These are phyloP conservation scores for Rhogogaster chlorosoma DNA, from an alignment of 2,888 invertebrate species.

Conservation along the genomic window DNA sequence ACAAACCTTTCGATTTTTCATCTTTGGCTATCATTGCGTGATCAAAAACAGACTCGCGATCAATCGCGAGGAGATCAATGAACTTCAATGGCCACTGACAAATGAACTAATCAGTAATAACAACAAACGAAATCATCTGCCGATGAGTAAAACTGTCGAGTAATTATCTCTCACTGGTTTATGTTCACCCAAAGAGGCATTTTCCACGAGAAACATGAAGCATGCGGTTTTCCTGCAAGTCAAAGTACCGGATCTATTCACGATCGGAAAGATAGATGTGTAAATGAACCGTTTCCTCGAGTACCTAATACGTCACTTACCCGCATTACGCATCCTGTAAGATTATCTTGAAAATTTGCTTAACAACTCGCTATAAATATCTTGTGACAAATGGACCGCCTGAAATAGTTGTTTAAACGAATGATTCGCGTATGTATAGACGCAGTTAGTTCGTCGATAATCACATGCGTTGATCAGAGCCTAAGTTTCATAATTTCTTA, in stretches of 20 bases:
- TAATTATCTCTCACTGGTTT: not conserved
- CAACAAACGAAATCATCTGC: not conserved
- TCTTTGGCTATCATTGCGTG: not conserved
- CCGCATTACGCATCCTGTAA: not conserved
- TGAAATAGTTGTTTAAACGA: not conserved
- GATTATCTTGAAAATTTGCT: conserved; percentile 16
- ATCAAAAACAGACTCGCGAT: not conserved
- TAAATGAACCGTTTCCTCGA: not conserved
- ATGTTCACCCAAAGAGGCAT: not conserved
- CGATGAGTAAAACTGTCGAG: not conserved
- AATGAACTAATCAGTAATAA: not conserved
- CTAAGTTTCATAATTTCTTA: not conserved
- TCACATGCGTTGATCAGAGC: not conserved
- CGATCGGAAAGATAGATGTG: not conserved
- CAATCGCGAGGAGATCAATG: not conserved
- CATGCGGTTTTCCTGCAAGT: not conserved
- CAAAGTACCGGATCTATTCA: not conserved
- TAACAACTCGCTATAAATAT: conserved; percentile 16
- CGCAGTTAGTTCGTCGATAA: not conserved
- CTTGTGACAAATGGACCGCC: not conserved
- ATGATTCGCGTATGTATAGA: not conserved
- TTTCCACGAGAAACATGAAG: not conserved
- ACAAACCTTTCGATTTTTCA: not conserved
- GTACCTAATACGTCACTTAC: not conserved
- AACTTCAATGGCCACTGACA: not conserved